Evolutionary conservation across 1,140 invertebrate species (phyloP).

Genomic region (Sipha flava): DNA sequence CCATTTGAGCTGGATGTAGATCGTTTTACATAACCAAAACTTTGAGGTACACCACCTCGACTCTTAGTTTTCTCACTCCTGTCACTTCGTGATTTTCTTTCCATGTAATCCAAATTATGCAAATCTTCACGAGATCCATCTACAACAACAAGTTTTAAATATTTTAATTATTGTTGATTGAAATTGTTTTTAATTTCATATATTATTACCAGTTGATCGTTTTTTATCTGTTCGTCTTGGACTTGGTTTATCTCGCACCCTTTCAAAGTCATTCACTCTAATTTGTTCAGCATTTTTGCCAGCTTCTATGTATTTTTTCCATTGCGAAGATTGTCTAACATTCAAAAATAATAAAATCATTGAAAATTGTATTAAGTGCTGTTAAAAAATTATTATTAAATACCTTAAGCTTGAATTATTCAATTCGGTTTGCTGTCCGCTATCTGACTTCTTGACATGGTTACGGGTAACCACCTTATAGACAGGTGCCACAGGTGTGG

Average conservation of each 20-base stretch:
- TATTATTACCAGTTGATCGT: slow-evolving; percentile 11
- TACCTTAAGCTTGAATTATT: slow-evolving; percentile 14
- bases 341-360: neutral
- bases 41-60: slow-evolving; percentile 58
- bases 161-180: neutral
- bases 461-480: slow-evolving; percentile 47
- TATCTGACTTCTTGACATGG: slow-evolving; percentile 51
- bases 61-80: slow-evolving; percentile 52
- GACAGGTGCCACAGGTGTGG: slow-evolving; percentile 42
- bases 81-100: slow-evolving; percentile 42
- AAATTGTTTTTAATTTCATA: neutral
- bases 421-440: slow-evolving; percentile 50
- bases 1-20: slow-evolving; percentile 52
- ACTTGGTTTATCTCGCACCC: slow-evolving; percentile 24
- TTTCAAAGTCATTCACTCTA: slow-evolving; percentile 17
- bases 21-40: slow-evolving; percentile 73
- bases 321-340: slow-evolving; percentile 48
- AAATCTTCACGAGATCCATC: slow-evolving; percentile 33
- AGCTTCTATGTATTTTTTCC: slow-evolving; percentile 52
- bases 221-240: slow-evolving; percentile 25
- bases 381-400: neutral
- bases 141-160: neutral
- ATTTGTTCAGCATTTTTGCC: slow-evolving; percentile 35
- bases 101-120: slow-evolving; percentile 26
- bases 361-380: neutral